Conservation (phyloP, 2,888 invertebrate genomes). For the Megamerina dolium region DNA sequence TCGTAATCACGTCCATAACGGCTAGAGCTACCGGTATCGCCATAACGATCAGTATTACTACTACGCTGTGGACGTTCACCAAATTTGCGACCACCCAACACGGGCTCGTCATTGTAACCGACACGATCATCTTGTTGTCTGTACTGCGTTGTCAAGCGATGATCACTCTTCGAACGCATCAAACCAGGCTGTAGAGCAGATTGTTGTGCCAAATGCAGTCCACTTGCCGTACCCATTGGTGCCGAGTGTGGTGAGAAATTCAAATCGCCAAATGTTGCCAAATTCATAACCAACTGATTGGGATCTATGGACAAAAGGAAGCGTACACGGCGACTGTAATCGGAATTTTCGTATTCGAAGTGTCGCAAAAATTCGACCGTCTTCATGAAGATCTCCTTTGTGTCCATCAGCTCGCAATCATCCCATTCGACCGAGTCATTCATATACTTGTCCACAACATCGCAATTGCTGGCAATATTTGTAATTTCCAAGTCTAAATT, state of each 20-base stretch:
- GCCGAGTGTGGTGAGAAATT: constrained; percentile 64
- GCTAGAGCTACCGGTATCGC: constrained; percentile 33
- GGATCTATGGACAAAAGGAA: constrained; percentile 89
- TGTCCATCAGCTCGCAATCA: constrained; percentile 86
- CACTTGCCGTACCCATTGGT: constrained; percentile 46
- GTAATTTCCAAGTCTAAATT: constrained; percentile 91
- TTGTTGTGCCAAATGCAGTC: constrained; percentile 56
- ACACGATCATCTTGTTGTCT: constrained; percentile 79
- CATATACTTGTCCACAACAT: constrained; percentile 91
- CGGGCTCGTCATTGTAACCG: constrained; percentile 63
- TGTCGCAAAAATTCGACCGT: constrained; percentile 92
- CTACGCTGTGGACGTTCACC: constrained; percentile 59
- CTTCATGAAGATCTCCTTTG: constrained; percentile 92
- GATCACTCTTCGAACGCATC: constrained; percentile 90
- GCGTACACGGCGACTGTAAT: constrained; percentile 77
- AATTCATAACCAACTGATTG: constrained; percentile 80
- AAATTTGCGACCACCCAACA: constrained; percentile 70
- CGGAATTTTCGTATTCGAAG: constrained; percentile 89
- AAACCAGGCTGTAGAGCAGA: constrained; percentile 66
- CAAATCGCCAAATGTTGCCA: constrained; percentile 84
- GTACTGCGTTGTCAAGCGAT: constrained; percentile 81
- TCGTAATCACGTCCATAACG: constrained; percentile 49
- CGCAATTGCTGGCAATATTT: constrained; percentile 94
- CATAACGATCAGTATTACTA: constrained; percentile 50
- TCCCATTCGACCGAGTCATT: constrained; percentile 87